A percentile compares a stretch with the other conserved stretches of the same genome.
Evolutionary conservation across 2,113 vertebrate genomes (phyloP).

Genomic region (Ciconia maguari): DNA sequence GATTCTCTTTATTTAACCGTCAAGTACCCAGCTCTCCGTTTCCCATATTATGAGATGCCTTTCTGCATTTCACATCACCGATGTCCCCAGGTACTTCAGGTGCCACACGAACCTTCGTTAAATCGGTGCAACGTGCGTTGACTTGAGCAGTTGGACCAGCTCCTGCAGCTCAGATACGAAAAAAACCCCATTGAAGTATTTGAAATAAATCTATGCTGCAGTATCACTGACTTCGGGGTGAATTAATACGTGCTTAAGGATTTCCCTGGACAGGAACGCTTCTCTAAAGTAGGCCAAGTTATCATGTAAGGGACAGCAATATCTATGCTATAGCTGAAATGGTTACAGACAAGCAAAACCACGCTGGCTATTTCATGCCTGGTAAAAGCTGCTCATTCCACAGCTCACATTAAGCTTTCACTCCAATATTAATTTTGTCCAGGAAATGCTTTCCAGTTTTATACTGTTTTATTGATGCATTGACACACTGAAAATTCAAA

Average conservation of each 20-base stretch:
- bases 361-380: background rate
- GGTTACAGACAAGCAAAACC: background rate
- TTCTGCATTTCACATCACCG: background rate
- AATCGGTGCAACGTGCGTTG: background rate
- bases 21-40: background rate
- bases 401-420: background rate
- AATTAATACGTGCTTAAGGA: background rate
- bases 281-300: background rate
- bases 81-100: background rate
- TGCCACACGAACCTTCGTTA: rapidly evolving
- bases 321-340: background rate
- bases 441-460: background rate
- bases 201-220: background rate
- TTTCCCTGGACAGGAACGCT: background rate
- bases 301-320: background rate
- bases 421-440: background rate
- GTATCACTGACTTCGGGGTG: background rate
- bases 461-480: background rate
- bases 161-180: background rate
- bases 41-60: background rate
- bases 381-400: background rate
- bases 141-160: background rate
- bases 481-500: background rate
- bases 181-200: background rate
- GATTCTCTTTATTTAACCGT: background rate